phyloP scores from a whole-genome alignment of 1,140 invertebrate genomes.

The Brachystomella parvula region DNA sequence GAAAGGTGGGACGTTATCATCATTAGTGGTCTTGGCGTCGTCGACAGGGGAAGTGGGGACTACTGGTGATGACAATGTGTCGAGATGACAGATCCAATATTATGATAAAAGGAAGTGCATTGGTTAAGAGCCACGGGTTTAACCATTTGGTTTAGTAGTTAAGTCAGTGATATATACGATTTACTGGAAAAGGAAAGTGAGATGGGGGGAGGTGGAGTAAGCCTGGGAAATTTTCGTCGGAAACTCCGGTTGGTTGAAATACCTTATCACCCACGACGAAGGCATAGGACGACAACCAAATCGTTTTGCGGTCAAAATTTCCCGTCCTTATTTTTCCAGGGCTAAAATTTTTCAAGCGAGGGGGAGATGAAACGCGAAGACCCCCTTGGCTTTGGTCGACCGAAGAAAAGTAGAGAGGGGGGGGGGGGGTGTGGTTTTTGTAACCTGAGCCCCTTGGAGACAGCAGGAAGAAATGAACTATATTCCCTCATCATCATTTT shows the following conservation, averaged over 20 bases:
- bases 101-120: slow-evolving; percentile 15
- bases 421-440: neutral
- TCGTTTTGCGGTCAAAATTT: slow-evolving; percentile 23
- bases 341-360: neutral
- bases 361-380: too few species aligned
- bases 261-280: neutral
- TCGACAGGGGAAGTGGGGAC: neutral
- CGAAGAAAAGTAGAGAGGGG: neutral
- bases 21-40: neutral
- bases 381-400: too few species aligned
- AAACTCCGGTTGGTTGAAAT: neutral
- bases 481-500: neutral
- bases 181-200: neutral
- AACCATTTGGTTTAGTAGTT: too few species aligned
- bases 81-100: slow-evolving; percentile 31
- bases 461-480: neutral
- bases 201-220: neutral
- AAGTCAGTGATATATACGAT: too few species aligned
- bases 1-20: neutral
- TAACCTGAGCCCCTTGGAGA: neutral
- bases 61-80: slow-evolving; percentile 8
- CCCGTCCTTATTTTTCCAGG: neutral
- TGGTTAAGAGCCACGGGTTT: neutral
- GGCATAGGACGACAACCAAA: slow-evolving; percentile 13
- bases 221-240: neutral